Evolutionary conservation across 2,797 vertebrate genomes (phyloP).

Genomic region (Sebastes cheni): DNA sequence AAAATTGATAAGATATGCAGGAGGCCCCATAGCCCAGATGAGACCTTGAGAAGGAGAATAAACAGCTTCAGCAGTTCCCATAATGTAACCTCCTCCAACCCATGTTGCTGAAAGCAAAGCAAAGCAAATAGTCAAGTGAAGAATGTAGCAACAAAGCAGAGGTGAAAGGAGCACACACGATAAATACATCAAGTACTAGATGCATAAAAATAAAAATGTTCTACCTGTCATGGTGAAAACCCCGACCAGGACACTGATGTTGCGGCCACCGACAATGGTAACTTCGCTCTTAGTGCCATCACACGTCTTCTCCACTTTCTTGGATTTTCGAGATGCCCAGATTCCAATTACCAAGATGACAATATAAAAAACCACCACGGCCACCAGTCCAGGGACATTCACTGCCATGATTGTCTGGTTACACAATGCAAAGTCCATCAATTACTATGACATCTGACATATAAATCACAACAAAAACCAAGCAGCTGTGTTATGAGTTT

Average conservation of each 20-base stretch:
- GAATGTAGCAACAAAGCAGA: background rate
- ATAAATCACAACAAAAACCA: background rate
- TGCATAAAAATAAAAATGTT: background rate
- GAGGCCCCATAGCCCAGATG: constrained; percentile 78
- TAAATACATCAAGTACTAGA: background rate
- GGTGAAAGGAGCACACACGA: background rate
- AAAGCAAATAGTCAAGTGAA: background rate
- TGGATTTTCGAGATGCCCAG: constrained; percentile 69
- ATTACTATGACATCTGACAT: background rate
- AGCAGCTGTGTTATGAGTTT: background rate
- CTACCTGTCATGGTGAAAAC: constrained; percentile 74
- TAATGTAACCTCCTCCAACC: constrained; percentile 84
- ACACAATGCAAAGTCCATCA: background rate
- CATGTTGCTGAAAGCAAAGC: constrained; percentile 76
- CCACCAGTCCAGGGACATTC: constrained; percentile 51
- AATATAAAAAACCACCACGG: constrained; percentile 59
- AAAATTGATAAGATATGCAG: constrained; percentile 76
- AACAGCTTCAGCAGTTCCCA: constrained; percentile 81
- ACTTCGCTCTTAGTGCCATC: constrained; percentile 61
- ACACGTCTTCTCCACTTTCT: constrained; percentile 59
- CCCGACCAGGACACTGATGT: constrained; percentile 68
- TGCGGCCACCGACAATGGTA: constrained; percentile 68
- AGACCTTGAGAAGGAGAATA: constrained; percentile 80
- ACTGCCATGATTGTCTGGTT: constrained; percentile 58
- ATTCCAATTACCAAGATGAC: constrained; percentile 65